Evolutionary conservation across 2,113 vertebrate species (phyloP), one percentile per base, ranked within the genome.

Genomic region (Crypturellus undulatus): DNA sequence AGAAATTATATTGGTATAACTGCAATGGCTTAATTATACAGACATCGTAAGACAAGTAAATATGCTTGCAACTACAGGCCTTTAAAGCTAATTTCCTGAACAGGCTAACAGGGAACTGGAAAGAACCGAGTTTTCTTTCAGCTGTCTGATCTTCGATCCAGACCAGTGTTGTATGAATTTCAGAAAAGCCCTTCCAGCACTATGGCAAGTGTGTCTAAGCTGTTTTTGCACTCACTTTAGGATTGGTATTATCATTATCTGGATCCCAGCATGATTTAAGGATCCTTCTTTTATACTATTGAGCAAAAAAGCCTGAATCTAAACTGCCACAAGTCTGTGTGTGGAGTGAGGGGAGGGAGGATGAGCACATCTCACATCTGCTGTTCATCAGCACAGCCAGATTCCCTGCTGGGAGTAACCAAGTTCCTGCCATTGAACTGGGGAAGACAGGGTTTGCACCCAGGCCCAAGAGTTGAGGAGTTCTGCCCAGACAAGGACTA

Each of bases 311-410:
- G 17, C 20, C 42, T 4, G 28, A 87, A 22, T 16, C 19, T 0
- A 9, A 78, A 69, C 15, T 7, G 26, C 2, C 21, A 2, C 2
- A 65, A 0, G 1, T 30, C 72, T 43, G 59, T 0, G 0, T 3
- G 3, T 0, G 0, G 21, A 70, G 65, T 34, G 30, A 36, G 47
- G 24, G 54, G 28, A 32, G 54, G 30, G 54, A 54, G 54, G 54
- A 32, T 32, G 28, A 32, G 54, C 54, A 32, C 54, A 56, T 56
- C 28, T 56, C 54, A 58, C 54, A 58, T 17, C 54, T 58, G 54
- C 54, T 58, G 28, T 32, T 58, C 54, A 58, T 58, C 54, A 58
- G 54, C 30, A 58, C 54, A 32, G 54, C 28, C 54, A 58, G 54
- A 58, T 58, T 58, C 28, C 28, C 54, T 58, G 54, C 54, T 58